Conservation (phyloP, 1,140 invertebrate species). For the Diorhabda elongata region DNA sequence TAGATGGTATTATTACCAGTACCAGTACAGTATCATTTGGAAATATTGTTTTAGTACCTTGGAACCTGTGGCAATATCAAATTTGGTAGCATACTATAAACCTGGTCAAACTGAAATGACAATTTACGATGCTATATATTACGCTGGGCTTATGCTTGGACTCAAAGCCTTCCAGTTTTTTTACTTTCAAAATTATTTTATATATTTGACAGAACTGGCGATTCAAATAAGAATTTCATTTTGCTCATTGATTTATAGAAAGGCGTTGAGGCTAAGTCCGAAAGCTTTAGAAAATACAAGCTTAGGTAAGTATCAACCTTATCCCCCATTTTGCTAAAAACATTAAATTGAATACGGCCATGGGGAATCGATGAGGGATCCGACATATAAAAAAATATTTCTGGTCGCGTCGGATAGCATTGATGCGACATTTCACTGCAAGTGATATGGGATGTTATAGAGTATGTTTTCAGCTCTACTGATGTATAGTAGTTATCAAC, state of each 20-base stretch:
- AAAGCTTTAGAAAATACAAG: constrained; percentile 68
- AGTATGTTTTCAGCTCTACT: no score
- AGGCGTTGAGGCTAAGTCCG: constrained; percentile 66
- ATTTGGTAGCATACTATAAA: constrained; percentile 64
- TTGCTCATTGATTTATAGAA: constrained; percentile 77
- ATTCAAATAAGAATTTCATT: constrained; percentile 77
- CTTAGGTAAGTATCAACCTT: constrained; percentile 54
- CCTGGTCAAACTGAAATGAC: constrained; percentile 48
- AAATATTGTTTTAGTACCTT: constrained; percentile 55
- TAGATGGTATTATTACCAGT: no score
- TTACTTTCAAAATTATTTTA: constrained; percentile 67
- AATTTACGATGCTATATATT: constrained; percentile 58
- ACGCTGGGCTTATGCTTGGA: constrained; percentile 56
- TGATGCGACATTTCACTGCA: no score
- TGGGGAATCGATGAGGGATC: no score
- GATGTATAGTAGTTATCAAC: no score
- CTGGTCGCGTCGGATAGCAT: no score
- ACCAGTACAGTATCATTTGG: no score
- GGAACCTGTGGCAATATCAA: constrained; percentile 66
- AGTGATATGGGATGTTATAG: no score
- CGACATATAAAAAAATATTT: no score
- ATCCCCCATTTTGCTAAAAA: no score
- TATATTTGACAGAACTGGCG: constrained; percentile 66
- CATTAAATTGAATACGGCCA: no score
- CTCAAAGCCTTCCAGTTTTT: constrained; percentile 53